Conservation (phyloP, 2,797 vertebrate species). For the Hafferia zeledoni region DNA sequence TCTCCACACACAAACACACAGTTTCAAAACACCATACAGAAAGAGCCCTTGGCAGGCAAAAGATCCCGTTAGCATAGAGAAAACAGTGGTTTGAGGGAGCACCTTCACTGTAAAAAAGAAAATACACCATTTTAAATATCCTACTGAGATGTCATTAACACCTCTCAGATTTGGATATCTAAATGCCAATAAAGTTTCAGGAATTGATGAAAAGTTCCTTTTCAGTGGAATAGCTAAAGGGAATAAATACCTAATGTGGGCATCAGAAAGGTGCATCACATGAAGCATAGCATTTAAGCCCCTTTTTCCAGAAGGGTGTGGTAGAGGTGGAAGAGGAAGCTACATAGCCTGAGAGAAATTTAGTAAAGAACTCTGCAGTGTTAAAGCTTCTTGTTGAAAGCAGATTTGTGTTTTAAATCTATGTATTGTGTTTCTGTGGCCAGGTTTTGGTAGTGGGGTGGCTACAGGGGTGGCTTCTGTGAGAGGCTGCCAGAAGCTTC, state of each 20-base stretch:
- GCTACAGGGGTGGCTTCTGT: background rate
- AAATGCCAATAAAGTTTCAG: background rate
- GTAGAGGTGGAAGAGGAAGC: background rate
- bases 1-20: background rate
- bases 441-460: background rate
- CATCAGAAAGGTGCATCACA: background rate
- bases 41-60: background rate
- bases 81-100: background rate
- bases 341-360: rapidly evolving
- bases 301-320: background rate
- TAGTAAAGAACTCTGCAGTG: background rate
- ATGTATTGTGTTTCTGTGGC: background rate
- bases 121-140: background rate
- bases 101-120: background rate
- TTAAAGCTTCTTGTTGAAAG: background rate
- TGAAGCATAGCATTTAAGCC: background rate
- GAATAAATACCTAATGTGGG: background rate
- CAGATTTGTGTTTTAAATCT: background rate
- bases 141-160: background rate
- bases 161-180: background rate
- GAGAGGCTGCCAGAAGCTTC: background rate
- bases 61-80: background rate
- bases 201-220: background rate
- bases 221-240: background rate
- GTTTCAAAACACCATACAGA: background rate